These are phyloP conservation scores for Hyppa rectilinea DNA, from an alignment of 2,888 invertebrate genomes.

Conservation along the genomic window DNA sequence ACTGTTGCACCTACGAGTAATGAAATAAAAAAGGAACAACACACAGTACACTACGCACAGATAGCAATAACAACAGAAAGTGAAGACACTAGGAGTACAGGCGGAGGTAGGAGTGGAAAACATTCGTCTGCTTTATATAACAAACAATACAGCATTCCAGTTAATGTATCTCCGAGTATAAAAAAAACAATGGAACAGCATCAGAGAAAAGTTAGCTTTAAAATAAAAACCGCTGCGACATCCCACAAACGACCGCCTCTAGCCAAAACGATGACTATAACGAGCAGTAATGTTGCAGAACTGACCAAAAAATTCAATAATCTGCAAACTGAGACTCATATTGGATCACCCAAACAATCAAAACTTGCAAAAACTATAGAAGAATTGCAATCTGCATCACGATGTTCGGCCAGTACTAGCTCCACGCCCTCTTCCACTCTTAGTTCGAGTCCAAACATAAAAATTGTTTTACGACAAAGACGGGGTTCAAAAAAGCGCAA, in stretches of 20 bases:
- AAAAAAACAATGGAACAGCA: slow-evolving; percentile 82
- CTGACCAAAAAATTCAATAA: slow-evolving; percentile 93
- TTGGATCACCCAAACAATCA: slow-evolving; percentile 87
- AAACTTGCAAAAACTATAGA: slow-evolving; percentile 90
- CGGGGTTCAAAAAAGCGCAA: slow-evolving; percentile 86
- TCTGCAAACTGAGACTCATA: slow-evolving; percentile 87
- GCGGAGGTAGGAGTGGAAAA: slow-evolving; percentile 80
- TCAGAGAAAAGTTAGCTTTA: slow-evolving; percentile 91
- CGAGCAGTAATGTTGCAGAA: slow-evolving; percentile 92
- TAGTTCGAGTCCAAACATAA: slow-evolving; percentile 87
- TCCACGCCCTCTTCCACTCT: slow-evolving; percentile 88
- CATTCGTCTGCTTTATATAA: slow-evolving; percentile 65
- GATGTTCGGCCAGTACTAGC: slow-evolving; percentile 81
- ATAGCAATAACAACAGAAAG: slow-evolving; percentile 84
- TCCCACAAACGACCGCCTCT: slow-evolving; percentile 85
- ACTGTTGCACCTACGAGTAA: slow-evolving; percentile 71
- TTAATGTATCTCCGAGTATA: slow-evolving; percentile 71
- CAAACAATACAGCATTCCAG: slow-evolving; percentile 68
- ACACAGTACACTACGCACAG: slow-evolving; percentile 82
- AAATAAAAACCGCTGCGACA: slow-evolving; percentile 89
- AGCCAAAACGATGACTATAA: slow-evolving; percentile 87
- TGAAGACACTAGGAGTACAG: slow-evolving; percentile 87
- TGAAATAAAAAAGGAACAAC: slow-evolving; percentile 45
- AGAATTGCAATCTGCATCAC: slow-evolving; percentile 79
- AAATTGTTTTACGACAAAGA: slow-evolving; percentile 86